A percentile compares a stretch with the other conserved stretches of the same genome.
phyloP scores from a whole-genome alignment of 2,797 vertebrate genomes.

The Chiloscyllium punctatum region DNA sequence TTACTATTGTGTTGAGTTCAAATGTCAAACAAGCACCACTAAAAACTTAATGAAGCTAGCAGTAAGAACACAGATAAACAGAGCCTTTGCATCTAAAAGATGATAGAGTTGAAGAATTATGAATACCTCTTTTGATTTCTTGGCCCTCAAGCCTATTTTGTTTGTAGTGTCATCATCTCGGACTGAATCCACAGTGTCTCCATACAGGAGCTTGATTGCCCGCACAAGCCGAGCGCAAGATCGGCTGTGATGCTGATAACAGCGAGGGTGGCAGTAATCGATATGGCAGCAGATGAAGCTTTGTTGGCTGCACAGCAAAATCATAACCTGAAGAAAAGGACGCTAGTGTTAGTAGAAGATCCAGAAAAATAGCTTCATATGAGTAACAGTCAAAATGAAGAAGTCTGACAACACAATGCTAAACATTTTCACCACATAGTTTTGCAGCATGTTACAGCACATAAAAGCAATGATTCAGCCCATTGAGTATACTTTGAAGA shows the following conservation, averaged over 20 bases:
- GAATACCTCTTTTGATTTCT: constrained; percentile 86
- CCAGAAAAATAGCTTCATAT: background rate
- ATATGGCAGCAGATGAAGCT: constrained; percentile 95
- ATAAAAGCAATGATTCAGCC: no score
- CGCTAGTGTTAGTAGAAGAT: background rate
- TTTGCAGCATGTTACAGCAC: background rate
- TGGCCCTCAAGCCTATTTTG: constrained; percentile 65
- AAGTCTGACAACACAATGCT: background rate
- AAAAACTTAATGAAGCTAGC: background rate
- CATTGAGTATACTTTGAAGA: no score
- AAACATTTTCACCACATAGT: background rate
- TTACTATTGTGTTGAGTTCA: background rate
- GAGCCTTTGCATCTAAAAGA: background rate
- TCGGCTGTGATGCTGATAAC: constrained; percentile 94
- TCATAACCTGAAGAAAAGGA: constrained; percentile 76
- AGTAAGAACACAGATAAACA: background rate
- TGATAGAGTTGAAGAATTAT: background rate
- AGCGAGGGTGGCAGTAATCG: constrained; percentile 95
- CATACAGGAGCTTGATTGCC: constrained; percentile 90
- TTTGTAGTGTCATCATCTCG: constrained; percentile 63
- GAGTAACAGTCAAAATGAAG: no score
- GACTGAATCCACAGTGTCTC: constrained; percentile 85
- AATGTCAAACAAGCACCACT: background rate
- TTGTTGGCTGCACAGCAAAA: constrained; percentile 94
- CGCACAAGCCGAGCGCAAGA: constrained; percentile 91